Base-by-base conservation (phyloP, 2,113 vertebrate genomes). In the Tragelaphus strepsiceros region DNA sequence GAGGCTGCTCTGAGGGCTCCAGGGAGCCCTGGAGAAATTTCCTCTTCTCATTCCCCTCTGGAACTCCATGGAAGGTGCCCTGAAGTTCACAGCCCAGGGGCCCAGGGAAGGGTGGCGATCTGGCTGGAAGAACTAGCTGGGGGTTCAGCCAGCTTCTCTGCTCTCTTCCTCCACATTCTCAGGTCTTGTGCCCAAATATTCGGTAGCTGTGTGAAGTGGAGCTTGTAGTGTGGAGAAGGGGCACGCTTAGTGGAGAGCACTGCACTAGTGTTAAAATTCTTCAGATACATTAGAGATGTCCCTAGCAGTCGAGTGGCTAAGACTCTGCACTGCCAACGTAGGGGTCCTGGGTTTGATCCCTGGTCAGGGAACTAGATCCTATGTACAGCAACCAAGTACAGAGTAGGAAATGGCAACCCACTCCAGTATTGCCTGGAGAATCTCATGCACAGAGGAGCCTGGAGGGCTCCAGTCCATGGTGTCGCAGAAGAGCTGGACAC, bases 351-450 rank as follows among this genome's bases (percentile, higher is more conserved):
- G 10, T 71, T 71, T 39, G 67, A 71, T 71, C 19, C n/a, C n/a
- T 71, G 10, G 10, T 39, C n/a, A 39, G 67, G 67, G 67, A 39
- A 39, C 67, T 39, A 39, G n/a, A 39, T 39, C 35, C 35, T 74
- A 13, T 0, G 5, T 22, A 35, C 1, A 0, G 2, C 64, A 71
- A 35, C 64, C 2, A 35, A 35, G n/a, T 67, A 35, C 32, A 67
- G n/a, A 67, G 9, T 67, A 35, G 64, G 64, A 67, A 67, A 67
- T 35, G 64, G 64, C 17, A 67, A 21, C 4, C 0, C 64, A 35
- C 64, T 67, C 64, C 64, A 71, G 32, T 35, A 35, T 35, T 71
- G 64, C 9, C 64, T 71, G 64, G 32, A 35, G n/a, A 35, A 21
- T 35, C 64, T 71, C n/a, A 35, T 19, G 64, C 17, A 71, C 64